Conservation (phyloP, 2,797 vertebrate genomes). For the Pangasius larnaudii region DNA sequence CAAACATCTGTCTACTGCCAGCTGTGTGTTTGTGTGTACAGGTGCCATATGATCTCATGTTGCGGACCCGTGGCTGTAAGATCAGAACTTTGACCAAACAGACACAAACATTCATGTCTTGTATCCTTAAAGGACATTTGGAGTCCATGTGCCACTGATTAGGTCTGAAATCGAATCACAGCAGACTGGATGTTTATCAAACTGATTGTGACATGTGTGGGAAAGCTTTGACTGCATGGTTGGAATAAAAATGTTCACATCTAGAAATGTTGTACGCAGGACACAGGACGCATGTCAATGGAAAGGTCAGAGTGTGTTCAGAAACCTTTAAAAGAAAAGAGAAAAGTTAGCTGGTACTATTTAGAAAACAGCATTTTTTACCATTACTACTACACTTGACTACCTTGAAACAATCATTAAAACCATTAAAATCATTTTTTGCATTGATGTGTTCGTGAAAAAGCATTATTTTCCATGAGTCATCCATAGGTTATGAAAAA, state of each 20-base stretch:
- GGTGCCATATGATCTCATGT: neutral
- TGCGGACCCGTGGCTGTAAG: constrained; percentile 1
- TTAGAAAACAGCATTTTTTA: too few relatives aligned
- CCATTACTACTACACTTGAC: neutral
- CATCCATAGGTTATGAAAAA: neutral
- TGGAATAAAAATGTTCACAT: neutral
- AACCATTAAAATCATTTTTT: too few relatives aligned
- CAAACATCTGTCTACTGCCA: constrained; percentile 26
- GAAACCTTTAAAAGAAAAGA: neutral
- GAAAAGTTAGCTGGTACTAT: neutral
- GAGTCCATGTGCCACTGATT: constrained; percentile 22
- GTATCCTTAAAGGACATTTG: neutral
- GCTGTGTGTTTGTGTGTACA: neutral
- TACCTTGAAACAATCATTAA: neutral
- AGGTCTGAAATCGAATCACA: constrained; percentile 16
- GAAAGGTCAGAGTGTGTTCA: neutral
- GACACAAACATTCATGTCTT: constrained; percentile 11
- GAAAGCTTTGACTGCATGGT: neutral
- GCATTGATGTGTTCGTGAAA: too few relatives aligned
- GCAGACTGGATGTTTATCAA: constrained; percentile 13
- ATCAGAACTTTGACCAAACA: neutral
- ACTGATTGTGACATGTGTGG: constrained; percentile 7
- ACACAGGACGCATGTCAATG: neutral
- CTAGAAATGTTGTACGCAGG: neutral
- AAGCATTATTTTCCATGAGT: neutral